Base-by-base conservation (phyloP, 2,888 invertebrate species). In the Nezara viridula region DNA sequence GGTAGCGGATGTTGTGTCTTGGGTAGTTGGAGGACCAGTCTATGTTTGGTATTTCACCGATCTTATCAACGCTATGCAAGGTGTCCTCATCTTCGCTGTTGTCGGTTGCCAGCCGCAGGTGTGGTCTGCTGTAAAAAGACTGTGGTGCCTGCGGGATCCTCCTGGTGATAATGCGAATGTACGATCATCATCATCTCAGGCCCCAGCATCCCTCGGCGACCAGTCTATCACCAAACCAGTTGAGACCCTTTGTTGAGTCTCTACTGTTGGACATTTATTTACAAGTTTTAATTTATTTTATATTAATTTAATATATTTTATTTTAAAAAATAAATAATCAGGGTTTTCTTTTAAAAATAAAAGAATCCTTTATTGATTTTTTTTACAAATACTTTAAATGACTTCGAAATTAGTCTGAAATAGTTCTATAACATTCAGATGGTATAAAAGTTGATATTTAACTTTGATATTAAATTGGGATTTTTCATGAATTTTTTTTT, bases 91-190 rank as follows among this genome's bases (percentile, higher is more conserved):
- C 92, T 98, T 97, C 93, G 95, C 96, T 92, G 97, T 97, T 91
- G 97, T 97, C 91, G 97, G 97, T 88, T 97, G 97, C 93, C 97
- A 97, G 94, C 97, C 97, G 90, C 97, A 97, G 94, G 95, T 95
- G 92, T 94, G 96, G 94, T 94, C 95, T 49, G 95, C 96, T 77
- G 93, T 95, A 52, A 95, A 95, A 92, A 93, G 96, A 89, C 93
- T 95, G 91, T 95, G 95, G 94, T 95, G 95, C 92, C 94, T 94
- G 91, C 93, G 94, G 90, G 93, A 94, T 90, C 93, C 94, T 50
- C 93, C 94, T 91, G 93, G 94, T 91, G 94, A 94, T 91, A 93
- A 93, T 88, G 93, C 93, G 91, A 93, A 92, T 91, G 93, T 93
- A 88, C 93, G 94, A 86, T 96, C 96, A 90, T 95, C 95, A 89